Evolutionary conservation across 2,888 invertebrate species (phyloP).

Genomic region (Strigamia maritima): DNA sequence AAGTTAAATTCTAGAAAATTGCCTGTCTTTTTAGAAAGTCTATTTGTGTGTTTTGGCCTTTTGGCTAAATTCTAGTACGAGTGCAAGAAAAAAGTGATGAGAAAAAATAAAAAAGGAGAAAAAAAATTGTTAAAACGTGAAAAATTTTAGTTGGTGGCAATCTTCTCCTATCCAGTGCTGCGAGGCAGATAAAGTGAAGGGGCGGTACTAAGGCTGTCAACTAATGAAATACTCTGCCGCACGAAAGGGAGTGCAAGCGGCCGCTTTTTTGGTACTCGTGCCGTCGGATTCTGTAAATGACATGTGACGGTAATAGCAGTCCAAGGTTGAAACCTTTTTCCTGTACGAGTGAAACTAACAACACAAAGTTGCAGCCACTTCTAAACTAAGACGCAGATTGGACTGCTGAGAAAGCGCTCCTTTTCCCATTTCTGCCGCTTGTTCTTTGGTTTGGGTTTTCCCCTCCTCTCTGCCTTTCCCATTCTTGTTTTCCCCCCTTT

Average conservation of each 20-base stretch:
- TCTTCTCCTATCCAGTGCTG: constrained; percentile 24
- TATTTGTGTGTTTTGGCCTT: constrained; percentile 16
- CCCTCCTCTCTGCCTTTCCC: background rate
- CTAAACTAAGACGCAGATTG: background rate
- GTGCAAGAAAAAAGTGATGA: constrained; percentile 14
- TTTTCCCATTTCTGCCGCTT: background rate
- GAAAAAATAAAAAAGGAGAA: background rate
- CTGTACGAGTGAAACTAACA: constrained; percentile 2
- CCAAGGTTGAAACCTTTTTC: constrained; percentile 27
- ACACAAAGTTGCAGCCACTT: background rate
- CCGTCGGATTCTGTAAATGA: constrained; percentile 21
- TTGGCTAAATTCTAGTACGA: background rate
- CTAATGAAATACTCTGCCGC: constrained; percentile 24
- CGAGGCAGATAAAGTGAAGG: constrained; percentile 29
- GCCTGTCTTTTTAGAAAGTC: constrained; percentile 6
- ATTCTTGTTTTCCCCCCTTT: background rate
- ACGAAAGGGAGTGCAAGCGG: background rate
- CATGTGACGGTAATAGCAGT: constrained; percentile 21
- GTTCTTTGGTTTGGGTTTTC: background rate
- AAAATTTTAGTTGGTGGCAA: constrained; percentile 24
- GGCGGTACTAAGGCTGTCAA: constrained; percentile 26
- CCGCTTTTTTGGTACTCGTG: background rate
- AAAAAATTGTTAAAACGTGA: constrained; percentile 6
- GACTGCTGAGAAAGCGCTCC: background rate
- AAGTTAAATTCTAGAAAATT: background rate